These are phyloP conservation scores for Microctenopoma lineatum DNA, from an alignment of 2,797 vertebrate genomes.

Conservation along the genomic window DNA sequence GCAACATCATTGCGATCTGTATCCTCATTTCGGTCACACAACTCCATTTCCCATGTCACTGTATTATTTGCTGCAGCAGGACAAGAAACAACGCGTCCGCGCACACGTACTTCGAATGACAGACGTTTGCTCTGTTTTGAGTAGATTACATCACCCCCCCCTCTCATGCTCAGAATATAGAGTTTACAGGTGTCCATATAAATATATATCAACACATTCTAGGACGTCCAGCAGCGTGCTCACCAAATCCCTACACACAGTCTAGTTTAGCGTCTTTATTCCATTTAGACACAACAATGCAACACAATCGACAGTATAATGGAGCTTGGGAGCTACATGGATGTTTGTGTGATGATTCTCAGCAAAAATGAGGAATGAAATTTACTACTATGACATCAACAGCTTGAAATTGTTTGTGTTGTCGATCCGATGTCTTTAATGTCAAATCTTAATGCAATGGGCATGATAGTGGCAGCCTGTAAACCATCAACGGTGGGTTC, in stretches of 20 bases:
- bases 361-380: background rate
- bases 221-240: background rate
- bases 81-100: background rate
- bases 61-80: background rate
- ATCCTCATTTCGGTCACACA: constrained; percentile 19
- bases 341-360: background rate
- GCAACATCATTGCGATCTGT: constrained; percentile 16
- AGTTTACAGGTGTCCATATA: no score
- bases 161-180: no score
- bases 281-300: background rate
- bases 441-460: no score
- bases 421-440: no score
- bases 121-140: constrained; percentile 38
- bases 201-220: no score
- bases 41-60: background rate
- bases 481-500: no score
- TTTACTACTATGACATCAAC: background rate
- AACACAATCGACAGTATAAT: background rate
- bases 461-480: no score
- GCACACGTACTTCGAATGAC: constrained; percentile 43
- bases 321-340: background rate
- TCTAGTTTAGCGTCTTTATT: background rate
- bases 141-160: constrained; percentile 35
- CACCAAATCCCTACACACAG: background rate
- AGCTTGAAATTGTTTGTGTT: background rate